phyloP scores from a whole-genome alignment of 1,140 invertebrate genomes.

The Drosophila murphyi region DNA sequence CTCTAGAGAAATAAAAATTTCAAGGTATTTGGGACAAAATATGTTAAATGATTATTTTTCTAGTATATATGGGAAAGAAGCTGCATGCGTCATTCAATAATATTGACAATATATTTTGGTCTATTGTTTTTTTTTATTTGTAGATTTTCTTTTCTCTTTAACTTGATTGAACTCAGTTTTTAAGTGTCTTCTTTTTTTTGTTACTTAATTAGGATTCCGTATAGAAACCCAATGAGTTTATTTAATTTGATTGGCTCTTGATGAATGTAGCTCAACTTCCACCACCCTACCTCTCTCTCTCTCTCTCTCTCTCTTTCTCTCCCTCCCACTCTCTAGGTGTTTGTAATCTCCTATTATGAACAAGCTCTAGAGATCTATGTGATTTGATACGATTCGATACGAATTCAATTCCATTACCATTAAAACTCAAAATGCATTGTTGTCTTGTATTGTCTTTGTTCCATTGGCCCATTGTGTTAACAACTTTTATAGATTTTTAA shows the following conservation, averaged over 20 bases:
- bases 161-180: conserved; percentile 74
- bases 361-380: background rate
- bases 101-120: conserved; percentile 23
- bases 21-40: conserved; percentile 6
- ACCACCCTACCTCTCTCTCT: background rate
- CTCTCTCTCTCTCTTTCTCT: background rate
- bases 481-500: conserved; percentile 65
- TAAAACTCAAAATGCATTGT: conserved; percentile 24
- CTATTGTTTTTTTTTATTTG: conserved; percentile 11
- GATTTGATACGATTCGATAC: conserved; percentile 1
- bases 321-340: background rate
- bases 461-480: conserved; percentile 17
- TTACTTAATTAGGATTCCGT: conserved; percentile 75
- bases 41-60: conserved; percentile 43
- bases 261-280: conserved; percentile 58
- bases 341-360: background rate
- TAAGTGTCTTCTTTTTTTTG: conserved; percentile 65
- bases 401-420: conserved; percentile 22
- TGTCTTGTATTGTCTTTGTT: conserved; percentile 15
- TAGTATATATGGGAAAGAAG: background rate
- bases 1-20: background rate
- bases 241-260: conserved; percentile 73
- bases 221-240: conserved; percentile 79
- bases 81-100: conserved; percentile 34
- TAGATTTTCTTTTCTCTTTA: conserved; percentile 37